Evolutionary conservation across 2,888 invertebrate species (phyloP), one percentile per base, ranked within the genome.

Genomic region (Drosophila falleni): DNA sequence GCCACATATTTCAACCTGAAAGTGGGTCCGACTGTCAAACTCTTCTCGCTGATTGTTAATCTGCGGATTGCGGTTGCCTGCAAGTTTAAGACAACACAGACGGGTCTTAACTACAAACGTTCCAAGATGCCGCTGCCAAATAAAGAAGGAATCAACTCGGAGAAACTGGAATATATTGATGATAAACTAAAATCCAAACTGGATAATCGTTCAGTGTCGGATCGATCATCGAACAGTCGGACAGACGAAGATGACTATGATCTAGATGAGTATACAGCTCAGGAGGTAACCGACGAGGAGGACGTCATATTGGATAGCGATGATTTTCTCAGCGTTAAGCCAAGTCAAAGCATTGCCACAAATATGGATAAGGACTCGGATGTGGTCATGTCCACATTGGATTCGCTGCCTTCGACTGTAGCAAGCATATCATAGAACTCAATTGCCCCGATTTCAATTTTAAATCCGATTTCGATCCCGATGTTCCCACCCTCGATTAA

Each of bases 1-100:
- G 94, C 96, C 33, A 94, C 95, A 47, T 93, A 95, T 71, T 94
- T 98, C 81, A 95, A 96, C 55, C 93, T 98, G 70, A 96, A 96
- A 90, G 94, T 98, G 65, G 98, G 98, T 8, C 97, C 97, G 42
- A 97, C 97, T 42, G 94, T 97, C 76, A 98, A 97, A 92, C 94
- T 97, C 58, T 96, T 95, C 90, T 96, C 96, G 91, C 81, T 89
- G 49, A 92, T 93, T 51, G 74, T 93, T 16, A 90, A 91, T 56
- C 79, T 93, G 13, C 89, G 93, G 8, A 90, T 91, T 65, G 88
- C 91, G 42, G 90, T 91, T 9, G 88, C 86, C n/a, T 80, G 80
- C 11, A 90, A 90, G 50, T 91, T 91, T 44, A 47, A 75, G 0
- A 78, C 81, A 1, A 59, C 11, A 11, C n/a, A 29, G 29, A 62